Base-by-base conservation (phyloP, 2,888 invertebrate species). In the Apomyelois bistriatella region DNA sequence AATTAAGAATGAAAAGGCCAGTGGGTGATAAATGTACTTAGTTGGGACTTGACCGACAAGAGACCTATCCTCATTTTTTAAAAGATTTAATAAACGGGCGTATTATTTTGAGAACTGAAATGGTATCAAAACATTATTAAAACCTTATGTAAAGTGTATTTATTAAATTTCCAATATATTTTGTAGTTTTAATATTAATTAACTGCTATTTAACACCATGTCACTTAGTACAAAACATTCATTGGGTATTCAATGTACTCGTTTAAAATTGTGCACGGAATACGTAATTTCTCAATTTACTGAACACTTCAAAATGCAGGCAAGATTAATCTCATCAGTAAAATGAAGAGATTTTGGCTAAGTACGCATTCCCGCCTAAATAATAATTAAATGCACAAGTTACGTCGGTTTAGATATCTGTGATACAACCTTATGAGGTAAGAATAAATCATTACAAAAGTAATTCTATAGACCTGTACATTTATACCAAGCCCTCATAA, bases 171-270 rank as follows among this genome's bases (percentile, higher is more conserved):
- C 49, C 40, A 50, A 30, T 50, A 40, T n/a, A 50, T 16, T 35
- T 35, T 16, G 17, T 47, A 46, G 12, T 48, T 12, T 16, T 40
- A 30, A 50, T 40, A 41, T 50, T 41, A 50, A 30, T 32, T 28
- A 6, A 48, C 36, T 22, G 38, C 49, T 50, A 50, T 30, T 16
- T 50, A 41, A 50, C 49, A 50, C 37, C n/a, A 36, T 49, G 53
- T 53, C 53, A 49, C 53, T 38, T 53, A 48, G 49, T 53, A 53
- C 13, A 49, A 48, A 48, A 49, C 32, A 49, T 41, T 22, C 49
- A 50, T 15, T 40, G 30, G 37, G 15, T 28, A 50, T 40, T 40
- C 49, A 48, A 36, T n/a, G 12, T 30, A 41, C 32, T 32, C 36
- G 35, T 41, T 51, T 16, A 8, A 41, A 32, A 17, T 35, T 50